A percentile compares a stretch with the other conserved stretches of the same genome.
Conservation (phyloP, 2,113 vertebrate species). For the Pyrgilauda ruficollis region DNA sequence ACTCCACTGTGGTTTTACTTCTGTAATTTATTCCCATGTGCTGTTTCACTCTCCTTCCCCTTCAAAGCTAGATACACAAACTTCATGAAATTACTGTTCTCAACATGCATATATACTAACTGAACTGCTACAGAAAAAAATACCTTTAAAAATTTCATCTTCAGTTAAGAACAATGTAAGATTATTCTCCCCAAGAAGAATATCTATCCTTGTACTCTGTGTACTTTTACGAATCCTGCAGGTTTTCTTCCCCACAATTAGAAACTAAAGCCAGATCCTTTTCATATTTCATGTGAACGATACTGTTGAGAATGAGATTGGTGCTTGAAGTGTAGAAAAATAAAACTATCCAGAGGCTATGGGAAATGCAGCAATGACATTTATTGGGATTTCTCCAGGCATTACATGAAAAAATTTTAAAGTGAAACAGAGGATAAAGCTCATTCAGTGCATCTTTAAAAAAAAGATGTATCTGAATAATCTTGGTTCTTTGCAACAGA, state of each 20-base stretch:
- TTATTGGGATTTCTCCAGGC: slow-evolving; percentile 75
- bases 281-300: background rate
- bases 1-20: background rate
- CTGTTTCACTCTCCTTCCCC: background rate
- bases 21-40: background rate
- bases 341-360: slow-evolving; percentile 13
- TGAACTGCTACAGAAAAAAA: background rate
- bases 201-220: background rate
- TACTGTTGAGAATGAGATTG: background rate
- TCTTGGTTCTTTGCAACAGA: slow-evolving; percentile 29
- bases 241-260: background rate
- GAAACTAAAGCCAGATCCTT: background rate
- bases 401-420: slow-evolving; percentile 54
- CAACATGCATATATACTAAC: background rate
- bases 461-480: slow-evolving; percentile 28
- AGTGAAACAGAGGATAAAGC: slow-evolving; percentile 55
- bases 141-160: background rate
- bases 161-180: background rate
- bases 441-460: slow-evolving; percentile 32
- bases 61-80: background rate
- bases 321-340: background rate
- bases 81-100: background rate
- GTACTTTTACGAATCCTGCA: background rate
- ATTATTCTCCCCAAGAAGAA: background rate
- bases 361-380: slow-evolving; percentile 67